Conservation (phyloP, 2,888 invertebrate species). For the Sesia bembeciformis region DNA sequence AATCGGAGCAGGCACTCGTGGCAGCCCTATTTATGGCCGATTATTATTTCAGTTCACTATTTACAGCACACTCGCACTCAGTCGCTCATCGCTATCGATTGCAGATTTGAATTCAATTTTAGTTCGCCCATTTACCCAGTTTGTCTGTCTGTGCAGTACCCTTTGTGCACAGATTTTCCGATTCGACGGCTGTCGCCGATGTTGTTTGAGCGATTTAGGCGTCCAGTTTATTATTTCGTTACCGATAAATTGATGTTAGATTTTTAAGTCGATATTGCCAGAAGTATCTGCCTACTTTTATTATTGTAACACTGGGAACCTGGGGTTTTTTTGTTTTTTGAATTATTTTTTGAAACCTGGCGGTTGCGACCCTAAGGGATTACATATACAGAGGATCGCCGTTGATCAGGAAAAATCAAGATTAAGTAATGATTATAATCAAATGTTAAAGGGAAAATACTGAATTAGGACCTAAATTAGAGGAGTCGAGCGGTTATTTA, state of each 20-base stretch:
- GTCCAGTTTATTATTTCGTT: background rate
- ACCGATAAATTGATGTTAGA: background rate
- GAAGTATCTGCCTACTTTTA: no score
- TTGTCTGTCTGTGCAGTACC: background rate
- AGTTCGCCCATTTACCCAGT: background rate
- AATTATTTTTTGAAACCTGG: no score
- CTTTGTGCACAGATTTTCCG: background rate
- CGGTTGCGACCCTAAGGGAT: no score
- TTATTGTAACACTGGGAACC: no score
- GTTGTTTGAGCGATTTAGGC: background rate
- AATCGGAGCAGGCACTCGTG: background rate
- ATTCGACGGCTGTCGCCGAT: background rate
- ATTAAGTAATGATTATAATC: no score
- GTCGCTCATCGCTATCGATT: background rate
- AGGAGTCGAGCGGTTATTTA: no score
- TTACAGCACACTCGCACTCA: background rate
- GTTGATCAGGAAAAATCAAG: no score
- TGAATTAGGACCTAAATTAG: no score
- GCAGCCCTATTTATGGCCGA: background rate
- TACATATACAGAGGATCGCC: no score
- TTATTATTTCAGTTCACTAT: background rate
- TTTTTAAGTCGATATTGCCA: background rate
- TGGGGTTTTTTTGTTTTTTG: no score
- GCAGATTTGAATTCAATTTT: background rate
- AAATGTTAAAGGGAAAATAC: no score